Percentiles rank a stretch among this genome's conserved stretches.
phyloP scores from a whole-genome alignment of 2,797 vertebrate genomes.

The Neosalanx taihuensis region DNA sequence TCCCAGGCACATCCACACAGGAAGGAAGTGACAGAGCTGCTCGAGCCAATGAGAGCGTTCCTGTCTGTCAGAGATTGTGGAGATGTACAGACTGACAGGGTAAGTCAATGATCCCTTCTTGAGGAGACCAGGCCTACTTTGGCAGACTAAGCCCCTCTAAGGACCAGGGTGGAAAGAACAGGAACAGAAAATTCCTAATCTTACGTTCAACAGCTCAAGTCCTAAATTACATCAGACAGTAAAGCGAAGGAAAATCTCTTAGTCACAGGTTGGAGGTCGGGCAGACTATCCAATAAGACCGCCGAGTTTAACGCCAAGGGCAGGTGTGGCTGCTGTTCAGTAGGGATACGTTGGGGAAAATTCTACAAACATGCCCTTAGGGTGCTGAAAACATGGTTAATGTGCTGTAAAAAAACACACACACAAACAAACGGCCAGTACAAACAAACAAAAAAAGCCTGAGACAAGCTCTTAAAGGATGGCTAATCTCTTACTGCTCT shows the following conservation, averaged over 20 bases:
- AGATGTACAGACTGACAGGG: not conserved
- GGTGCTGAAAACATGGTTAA: no score
- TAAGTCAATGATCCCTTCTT: not conserved
- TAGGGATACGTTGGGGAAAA: no score
- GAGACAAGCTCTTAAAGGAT: no score
- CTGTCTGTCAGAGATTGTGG: not conserved
- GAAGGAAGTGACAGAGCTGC: not conserved
- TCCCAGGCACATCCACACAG: not conserved
- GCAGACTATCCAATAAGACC: not conserved
- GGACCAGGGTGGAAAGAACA: not conserved
- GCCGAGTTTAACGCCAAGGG: not conserved
- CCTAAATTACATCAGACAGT: constrained; percentile 26
- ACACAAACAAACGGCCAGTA: no score
- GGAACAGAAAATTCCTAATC: constrained; percentile 15
- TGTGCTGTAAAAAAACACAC: no score
- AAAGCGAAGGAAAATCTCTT: constrained; percentile 8
- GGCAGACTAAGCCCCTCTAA: constrained; percentile 6
- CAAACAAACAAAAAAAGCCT: no score
- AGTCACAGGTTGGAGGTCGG: not conserved
- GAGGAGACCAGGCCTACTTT: not conserved
- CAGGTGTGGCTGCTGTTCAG: not conserved
- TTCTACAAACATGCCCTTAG: no score
- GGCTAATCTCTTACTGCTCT: no score
- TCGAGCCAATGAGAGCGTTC: constrained; percentile 1
- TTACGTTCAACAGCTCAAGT: constrained; percentile 10